Base-by-base conservation (phyloP, 1,140 invertebrate species). In the Tetraneura akinire region DNA sequence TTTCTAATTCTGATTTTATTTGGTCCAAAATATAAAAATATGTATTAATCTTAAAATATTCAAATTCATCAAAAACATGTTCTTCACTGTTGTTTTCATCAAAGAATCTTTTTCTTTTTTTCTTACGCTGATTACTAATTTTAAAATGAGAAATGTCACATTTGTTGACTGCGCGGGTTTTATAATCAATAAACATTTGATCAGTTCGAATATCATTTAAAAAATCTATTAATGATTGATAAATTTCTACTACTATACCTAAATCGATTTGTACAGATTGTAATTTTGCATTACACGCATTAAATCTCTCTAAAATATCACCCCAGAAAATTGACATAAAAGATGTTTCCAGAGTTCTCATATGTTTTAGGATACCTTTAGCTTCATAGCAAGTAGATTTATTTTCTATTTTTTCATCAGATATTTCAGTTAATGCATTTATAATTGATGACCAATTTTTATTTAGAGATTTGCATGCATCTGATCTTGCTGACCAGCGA, bases 401-500 rank as follows among this genome's bases (percentile, higher is more conserved):
- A n/a, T 68, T 68, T 68, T 45, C 64, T 1, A 1, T 23, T 21
- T 0, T 42, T 45, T 37, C 13, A 10, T 23, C n/a, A n/a, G 10
- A 10, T 42, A 68, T 45, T n/a, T 21, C 6, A 42, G 37, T 10
- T 21, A 68, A 68, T 1, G 37, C 16, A 11, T 68, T 45, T 37
- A 45, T 47, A 21, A 68, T 26, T 3, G 9, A 18, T 45, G 0
- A 42, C 64, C 64, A 68, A 37, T 37, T 42, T 68, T 37, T 11
- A n/a, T 57, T 76, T 6, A 64, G 21, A 80, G n/a, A 23, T 66
- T 74, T 57, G 23, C 74, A 81, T 21, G 82, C 82, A 55, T 82
- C 82, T 51, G 51, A 70, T 74, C 82, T 29, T 60, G 82, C 80
- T 51, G 81, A 82, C 82, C 82, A 83, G 42, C 82, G 45, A 11